These are phyloP conservation scores for Phainopepla nitens DNA, from an alignment of 2,113 vertebrate genomes.

Conservation along the genomic window DNA sequence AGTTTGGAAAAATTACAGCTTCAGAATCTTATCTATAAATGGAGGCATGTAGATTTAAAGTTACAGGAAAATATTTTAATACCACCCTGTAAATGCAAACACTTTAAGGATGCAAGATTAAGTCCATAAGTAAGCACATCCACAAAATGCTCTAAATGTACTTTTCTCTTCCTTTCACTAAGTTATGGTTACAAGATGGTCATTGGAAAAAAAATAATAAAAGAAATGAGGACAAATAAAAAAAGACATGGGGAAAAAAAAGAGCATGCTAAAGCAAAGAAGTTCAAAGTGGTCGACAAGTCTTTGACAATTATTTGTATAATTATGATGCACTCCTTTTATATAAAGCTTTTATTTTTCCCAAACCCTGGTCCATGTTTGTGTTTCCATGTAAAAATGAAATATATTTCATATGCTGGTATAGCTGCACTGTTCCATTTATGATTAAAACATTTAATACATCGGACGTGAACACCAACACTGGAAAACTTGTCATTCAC, in stretches of 20 bases:
- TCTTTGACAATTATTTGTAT: conserved; percentile 38
- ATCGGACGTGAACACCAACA: conserved; percentile 2
- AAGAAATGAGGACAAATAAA: background rate
- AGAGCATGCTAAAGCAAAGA: background rate
- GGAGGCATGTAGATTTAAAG: conserved; percentile 72
- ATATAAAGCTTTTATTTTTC: conserved; percentile 53
- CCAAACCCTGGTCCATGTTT: conserved; percentile 32
- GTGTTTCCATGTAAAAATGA: background rate
- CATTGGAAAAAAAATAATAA: background rate
- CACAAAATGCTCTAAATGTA: conserved; percentile 57
- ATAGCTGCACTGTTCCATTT: conserved; percentile 40
- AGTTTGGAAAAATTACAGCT: conserved; percentile 49
- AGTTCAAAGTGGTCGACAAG: conserved; percentile 15
- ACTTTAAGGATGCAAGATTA: conserved; percentile 50
- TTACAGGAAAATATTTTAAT: conserved; percentile 44
- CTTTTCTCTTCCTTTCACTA: conserved; percentile 50
- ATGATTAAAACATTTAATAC: conserved; percentile 29
- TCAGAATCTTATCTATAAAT: conserved; percentile 66
- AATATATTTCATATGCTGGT: background rate
- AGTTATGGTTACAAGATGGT: conserved; percentile 44
- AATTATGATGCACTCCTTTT: conserved; percentile 28
- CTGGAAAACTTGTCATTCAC: background rate
- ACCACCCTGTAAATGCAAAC: conserved; percentile 62
- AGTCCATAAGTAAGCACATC: conserved; percentile 59
- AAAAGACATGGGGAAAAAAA: background rate